phyloP scores from a whole-genome alignment of 2,797 vertebrate species.

The Hypotaenidia okinawae region DNA sequence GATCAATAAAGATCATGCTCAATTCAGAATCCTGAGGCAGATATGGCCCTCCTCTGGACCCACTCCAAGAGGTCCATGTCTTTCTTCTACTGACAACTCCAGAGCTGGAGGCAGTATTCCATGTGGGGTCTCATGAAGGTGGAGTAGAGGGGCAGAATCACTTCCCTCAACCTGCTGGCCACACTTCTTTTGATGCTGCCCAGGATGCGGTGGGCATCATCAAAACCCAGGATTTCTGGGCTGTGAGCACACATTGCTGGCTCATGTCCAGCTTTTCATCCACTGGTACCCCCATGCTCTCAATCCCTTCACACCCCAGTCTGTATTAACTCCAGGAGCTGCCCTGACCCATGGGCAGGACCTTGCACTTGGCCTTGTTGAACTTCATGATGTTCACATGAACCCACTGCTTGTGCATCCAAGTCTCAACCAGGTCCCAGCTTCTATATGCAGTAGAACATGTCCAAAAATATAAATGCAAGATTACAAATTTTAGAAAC shows the following conservation, averaged over 20 bases:
- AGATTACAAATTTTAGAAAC: background rate
- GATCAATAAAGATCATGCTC: background rate
- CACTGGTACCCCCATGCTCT: background rate
- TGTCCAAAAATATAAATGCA: background rate
- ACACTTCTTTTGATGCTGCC: rapidly evolving
- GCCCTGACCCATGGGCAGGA: rapidly evolving
- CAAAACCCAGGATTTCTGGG: background rate
- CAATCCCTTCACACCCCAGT: background rate
- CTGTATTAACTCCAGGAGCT: background rate
- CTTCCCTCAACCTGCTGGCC: background rate
- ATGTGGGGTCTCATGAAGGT: background rate
- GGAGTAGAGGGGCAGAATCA: background rate
- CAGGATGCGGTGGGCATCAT: no score
- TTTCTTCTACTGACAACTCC: background rate
- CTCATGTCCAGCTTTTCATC: background rate
- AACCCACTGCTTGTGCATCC: background rate
- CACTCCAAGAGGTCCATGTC: rapidly evolving
- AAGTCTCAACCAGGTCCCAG: background rate
- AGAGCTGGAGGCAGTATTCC: background rate
- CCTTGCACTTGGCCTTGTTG: background rate
- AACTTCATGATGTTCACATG: background rate
- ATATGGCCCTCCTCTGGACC: background rate
- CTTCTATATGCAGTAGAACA: background rate
- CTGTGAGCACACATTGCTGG: rapidly evolving
- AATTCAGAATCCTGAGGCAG: no score